Percentiles rank a stretch among this genome's conserved stretches.
These are phyloP conservation scores for Dendronephthya gigantea DNA, from an alignment of 64 coral and sea anemone genomes.

Conservation along the genomic window DNA sequence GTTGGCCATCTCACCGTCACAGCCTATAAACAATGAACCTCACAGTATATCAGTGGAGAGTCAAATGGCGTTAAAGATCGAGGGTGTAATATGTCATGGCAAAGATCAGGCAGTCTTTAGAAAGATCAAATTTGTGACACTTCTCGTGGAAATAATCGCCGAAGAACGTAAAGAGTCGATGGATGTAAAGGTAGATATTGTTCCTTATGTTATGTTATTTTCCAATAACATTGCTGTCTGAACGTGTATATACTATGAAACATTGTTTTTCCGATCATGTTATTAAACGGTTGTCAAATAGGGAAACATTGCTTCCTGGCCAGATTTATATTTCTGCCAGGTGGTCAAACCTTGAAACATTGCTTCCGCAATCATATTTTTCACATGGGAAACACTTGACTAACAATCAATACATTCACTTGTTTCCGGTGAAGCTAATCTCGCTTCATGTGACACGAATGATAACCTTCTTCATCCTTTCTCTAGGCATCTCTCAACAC, in stretches of 20 bases:
- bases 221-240: no score
- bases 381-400: no score
- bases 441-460: background rate
- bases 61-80: constrained; percentile 82
- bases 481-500: constrained; percentile 40
- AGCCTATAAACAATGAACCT: constrained; percentile 51
- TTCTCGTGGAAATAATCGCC: background rate
- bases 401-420: background rate
- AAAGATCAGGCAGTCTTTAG: constrained; percentile 27
- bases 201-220: no score
- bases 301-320: no score
- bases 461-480: background rate
- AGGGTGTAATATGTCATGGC: constrained; percentile 75
- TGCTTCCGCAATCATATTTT: no score
- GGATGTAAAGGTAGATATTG: background rate
- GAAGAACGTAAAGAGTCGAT: background rate
- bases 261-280: no score
- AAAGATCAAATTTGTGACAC: background rate
- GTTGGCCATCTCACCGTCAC: constrained; percentile 82
- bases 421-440: background rate
- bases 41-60: constrained; percentile 58
- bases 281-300: no score
- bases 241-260: no score
- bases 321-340: no score
- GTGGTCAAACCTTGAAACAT: no score